phyloP scores from a whole-genome alignment of 2,888 invertebrate species.

The Abrostola triplasia region DNA sequence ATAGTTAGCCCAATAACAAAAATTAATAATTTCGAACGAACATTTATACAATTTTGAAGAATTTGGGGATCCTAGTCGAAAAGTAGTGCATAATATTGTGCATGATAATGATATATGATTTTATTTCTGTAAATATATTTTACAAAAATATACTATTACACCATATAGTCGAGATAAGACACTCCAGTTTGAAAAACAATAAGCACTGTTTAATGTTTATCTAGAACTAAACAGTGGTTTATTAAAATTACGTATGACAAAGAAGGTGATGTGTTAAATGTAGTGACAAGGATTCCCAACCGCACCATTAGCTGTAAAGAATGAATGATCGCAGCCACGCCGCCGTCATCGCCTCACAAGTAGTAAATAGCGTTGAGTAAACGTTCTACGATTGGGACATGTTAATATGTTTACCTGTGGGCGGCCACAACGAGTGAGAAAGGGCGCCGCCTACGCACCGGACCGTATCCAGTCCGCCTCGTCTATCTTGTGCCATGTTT shows the following conservation, averaged over 20 bases:
- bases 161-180: too few species aligned
- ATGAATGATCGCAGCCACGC: conserved; percentile 50
- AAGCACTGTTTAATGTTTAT: conserved; percentile 6
- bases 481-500: conserved; percentile 32
- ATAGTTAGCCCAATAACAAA: conserved; percentile 35
- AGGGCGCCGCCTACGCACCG: conserved; percentile 80
- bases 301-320: conserved; percentile 49
- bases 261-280: conserved; percentile 10
- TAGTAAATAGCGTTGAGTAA: conserved; percentile 51
- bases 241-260: too few species aligned
- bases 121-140: too few species aligned
- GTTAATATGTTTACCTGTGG: conserved; percentile 68
- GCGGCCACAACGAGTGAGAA: conserved; percentile 73
- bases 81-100: too few species aligned
- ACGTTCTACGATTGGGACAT: conserved; percentile 55
- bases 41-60: too few species aligned
- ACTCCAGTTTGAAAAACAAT: not conserved
- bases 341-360: conserved; percentile 47
- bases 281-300: conserved; percentile 32
- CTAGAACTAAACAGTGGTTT: conserved; percentile 12
- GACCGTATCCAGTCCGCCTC: conserved; percentile 61
- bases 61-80: too few species aligned
- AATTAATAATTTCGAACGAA: not conserved
- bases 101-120: too few species aligned
- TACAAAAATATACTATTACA: too few species aligned